These are phyloP conservation scores for Antheraea pernyi DNA, from an alignment of 1,140 invertebrate genomes.

Conservation along the genomic window DNA sequence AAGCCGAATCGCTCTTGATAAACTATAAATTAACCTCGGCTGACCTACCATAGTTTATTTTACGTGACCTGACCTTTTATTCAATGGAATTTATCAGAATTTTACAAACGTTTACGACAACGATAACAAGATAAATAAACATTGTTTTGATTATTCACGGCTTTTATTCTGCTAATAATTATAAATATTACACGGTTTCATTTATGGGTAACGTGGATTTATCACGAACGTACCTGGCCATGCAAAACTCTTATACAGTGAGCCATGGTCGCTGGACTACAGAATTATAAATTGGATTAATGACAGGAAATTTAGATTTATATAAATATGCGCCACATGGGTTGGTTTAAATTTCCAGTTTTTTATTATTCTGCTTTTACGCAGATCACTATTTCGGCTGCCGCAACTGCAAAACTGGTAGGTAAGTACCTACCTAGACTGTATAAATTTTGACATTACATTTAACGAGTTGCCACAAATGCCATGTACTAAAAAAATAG, in stretches of 20 bases:
- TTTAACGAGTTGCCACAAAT: neutral
- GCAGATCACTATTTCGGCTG: conserved; percentile 17
- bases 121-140: conserved; percentile 59
- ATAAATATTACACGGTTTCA: neutral
- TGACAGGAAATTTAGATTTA: conserved; percentile 38
- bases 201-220: conserved; percentile 41
- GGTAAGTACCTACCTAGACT: conserved; percentile 19
- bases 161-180: neutral
- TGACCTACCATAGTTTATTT: conserved; percentile 49
- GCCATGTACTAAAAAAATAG: too few species aligned
- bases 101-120: conserved; percentile 23
- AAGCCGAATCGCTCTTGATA: conserved; percentile 19
- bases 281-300: conserved; percentile 44
- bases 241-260: conserved; percentile 87
- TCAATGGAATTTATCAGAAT: conserved; percentile 45
- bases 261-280: conserved; percentile 82
- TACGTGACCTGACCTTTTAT: conserved; percentile 53
- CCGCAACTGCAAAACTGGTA: conserved; percentile 43
- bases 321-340: conserved; percentile 61
- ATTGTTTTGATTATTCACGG: neutral
- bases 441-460: conserved; percentile 34
- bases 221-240: conserved; percentile 82
- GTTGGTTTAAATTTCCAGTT: conserved; percentile 24
- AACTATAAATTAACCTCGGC: conserved; percentile 27
- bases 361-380: conserved; percentile 3